Conservation (phyloP, 2,888 invertebrate genomes). For the Margaritifera margaritifera region DNA sequence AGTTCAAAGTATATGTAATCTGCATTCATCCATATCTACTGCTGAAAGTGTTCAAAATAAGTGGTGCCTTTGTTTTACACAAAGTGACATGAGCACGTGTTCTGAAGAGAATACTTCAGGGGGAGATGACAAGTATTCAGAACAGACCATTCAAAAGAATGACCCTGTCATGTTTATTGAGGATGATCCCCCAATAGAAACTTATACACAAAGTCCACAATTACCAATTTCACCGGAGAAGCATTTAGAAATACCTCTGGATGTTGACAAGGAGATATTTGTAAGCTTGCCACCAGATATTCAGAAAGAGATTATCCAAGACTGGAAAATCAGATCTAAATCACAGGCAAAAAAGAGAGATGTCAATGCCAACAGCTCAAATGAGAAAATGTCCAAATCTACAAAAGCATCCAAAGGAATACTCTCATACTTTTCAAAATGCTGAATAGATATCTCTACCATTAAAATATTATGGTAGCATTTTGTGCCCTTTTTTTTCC, state of each 20-base stretch:
- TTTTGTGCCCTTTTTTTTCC: too few relatives aligned
- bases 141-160: background rate
- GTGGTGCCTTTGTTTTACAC: too few relatives aligned
- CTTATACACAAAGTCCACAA: background rate
- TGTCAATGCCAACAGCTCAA: too few relatives aligned
- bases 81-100: too few relatives aligned
- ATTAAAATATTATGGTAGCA: too few relatives aligned
- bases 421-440: too few relatives aligned
- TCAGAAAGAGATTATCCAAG: constrained; percentile 46
- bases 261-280: constrained; percentile 52
- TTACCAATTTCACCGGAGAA: background rate
- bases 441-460: too few relatives aligned
- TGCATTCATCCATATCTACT: background rate
- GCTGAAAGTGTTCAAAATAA: too few relatives aligned
- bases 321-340: constrained; percentile 23
- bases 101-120: too few relatives aligned
- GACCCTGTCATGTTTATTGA: background rate
- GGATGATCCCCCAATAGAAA: background rate
- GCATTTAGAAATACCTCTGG: constrained; percentile 21
- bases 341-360: too few relatives aligned
- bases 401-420: too few relatives aligned
- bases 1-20: background rate
- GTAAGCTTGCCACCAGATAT: constrained; percentile 49
- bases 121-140: background rate
- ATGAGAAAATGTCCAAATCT: too few relatives aligned